These are phyloP conservation scores for Chrysolina haemoptera DNA, from an alignment of 2,888 invertebrate genomes.

Conservation along the genomic window DNA sequence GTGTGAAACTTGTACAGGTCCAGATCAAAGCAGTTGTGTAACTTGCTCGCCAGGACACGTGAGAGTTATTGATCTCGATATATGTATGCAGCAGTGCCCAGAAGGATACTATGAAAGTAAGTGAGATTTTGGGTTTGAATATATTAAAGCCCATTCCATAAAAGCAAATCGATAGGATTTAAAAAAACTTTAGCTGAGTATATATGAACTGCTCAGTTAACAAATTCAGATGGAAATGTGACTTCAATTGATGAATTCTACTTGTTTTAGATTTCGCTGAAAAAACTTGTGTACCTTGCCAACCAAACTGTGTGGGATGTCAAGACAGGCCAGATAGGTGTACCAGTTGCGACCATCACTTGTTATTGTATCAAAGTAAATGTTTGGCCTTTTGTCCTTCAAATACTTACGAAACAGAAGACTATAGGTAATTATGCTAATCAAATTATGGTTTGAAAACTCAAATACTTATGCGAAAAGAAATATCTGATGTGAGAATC, in stretches of 20 bases:
- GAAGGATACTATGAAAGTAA: constrained; percentile 90
- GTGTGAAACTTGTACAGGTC: constrained; percentile 90
- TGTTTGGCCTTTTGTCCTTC: constrained; percentile 89
- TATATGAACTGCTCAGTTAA: too few species aligned
- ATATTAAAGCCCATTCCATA: too few species aligned
- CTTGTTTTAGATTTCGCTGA: constrained; percentile 67
- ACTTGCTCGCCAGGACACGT: constrained; percentile 89
- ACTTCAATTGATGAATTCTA: too few species aligned
- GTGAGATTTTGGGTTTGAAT: constrained; percentile 53
- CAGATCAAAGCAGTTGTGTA: constrained; percentile 88
- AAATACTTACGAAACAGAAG: constrained; percentile 88
- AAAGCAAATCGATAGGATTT: too few species aligned
- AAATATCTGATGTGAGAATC: too few species aligned
- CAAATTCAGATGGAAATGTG: too few species aligned
- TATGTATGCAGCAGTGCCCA: constrained; percentile 90
- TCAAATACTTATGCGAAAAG: too few species aligned
- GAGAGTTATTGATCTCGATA: constrained; percentile 86
- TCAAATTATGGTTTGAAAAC: background rate
- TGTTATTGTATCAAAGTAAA: constrained; percentile 85
- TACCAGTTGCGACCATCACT: constrained; percentile 90
- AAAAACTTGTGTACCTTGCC: constrained; percentile 87
- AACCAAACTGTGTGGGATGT: constrained; percentile 89
- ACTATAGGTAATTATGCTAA: constrained; percentile 76
- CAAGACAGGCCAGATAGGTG: constrained; percentile 87
- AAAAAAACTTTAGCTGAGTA: too few species aligned